Conservation (phyloP, 2,888 invertebrate genomes). For the Graphium colonna region DNA sequence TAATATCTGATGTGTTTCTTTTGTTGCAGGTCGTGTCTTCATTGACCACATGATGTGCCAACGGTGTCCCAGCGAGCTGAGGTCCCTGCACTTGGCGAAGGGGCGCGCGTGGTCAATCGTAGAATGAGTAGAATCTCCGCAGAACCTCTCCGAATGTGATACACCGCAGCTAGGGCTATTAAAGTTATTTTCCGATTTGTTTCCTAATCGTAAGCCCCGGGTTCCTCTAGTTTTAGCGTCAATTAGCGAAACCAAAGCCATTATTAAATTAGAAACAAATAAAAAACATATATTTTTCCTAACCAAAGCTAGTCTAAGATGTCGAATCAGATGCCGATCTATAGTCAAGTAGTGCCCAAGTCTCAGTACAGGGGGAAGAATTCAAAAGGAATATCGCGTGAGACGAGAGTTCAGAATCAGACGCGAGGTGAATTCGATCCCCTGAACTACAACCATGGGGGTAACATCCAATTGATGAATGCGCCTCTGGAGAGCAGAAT, state of each 20-base stretch:
- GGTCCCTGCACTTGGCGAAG: background rate
- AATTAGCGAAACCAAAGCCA: slow-evolving; percentile 65
- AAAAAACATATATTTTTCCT: slow-evolving; percentile 30
- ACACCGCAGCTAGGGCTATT: slow-evolving; percentile 43
- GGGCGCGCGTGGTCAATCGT: background rate
- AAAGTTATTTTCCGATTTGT: slow-evolving; percentile 35
- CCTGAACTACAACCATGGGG: slow-evolving; percentile 81
- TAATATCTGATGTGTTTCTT: no score
- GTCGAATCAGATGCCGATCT: slow-evolving; percentile 72
- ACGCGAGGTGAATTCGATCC: slow-evolving; percentile 81
- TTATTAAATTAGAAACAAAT: slow-evolving; percentile 24
- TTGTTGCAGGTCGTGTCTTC: slow-evolving; percentile 26
- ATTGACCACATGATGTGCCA: slow-evolving; percentile 15
- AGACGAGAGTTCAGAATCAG: slow-evolving; percentile 38
- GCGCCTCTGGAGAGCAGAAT: slow-evolving; percentile 47
- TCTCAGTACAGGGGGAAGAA: slow-evolving; percentile 56
- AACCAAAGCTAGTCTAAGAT: slow-evolving; percentile 72
- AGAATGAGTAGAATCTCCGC: slow-evolving; percentile 34
- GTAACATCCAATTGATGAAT: slow-evolving; percentile 58
- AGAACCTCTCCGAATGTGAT: slow-evolving; percentile 44
- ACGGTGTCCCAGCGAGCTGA: slow-evolving; percentile 8
- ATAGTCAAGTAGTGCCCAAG: slow-evolving; percentile 74
- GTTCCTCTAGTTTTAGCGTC: slow-evolving; percentile 69
- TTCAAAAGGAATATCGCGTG: slow-evolving; percentile 39
- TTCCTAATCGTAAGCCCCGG: slow-evolving; percentile 31